Percentiles rank a stretch among this genome's conserved stretches.
These are phyloP conservation scores for Lepidochrysops patricia DNA, from an alignment of 2,888 invertebrate genomes.

Conservation along the genomic window DNA sequence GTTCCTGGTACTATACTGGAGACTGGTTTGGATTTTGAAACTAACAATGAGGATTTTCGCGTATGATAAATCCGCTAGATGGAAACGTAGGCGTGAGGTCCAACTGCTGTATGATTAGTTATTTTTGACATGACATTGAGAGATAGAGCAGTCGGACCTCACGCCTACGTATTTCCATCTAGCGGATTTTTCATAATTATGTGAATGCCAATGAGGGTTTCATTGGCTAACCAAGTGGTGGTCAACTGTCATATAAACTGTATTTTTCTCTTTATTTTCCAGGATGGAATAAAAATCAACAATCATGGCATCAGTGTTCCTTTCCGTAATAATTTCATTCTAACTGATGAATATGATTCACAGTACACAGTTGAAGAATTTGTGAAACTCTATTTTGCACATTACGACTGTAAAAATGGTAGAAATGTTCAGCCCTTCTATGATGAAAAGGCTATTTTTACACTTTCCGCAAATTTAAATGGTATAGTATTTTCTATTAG, in stretches of 20 bases:
- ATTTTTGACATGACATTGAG: too few relatives aligned
- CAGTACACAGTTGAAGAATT: constrained; percentile 55
- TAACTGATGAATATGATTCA: constrained; percentile 34
- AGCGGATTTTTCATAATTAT: too few relatives aligned
- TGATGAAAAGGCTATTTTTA: constrained; percentile 29
- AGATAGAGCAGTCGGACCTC: too few relatives aligned
- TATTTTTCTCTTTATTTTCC: constrained; percentile 26
- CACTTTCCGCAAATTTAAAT: constrained; percentile 32
- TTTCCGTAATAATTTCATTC: constrained; percentile 44
- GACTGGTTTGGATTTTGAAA: too few relatives aligned
- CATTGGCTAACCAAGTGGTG: too few relatives aligned
- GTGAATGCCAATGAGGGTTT: too few relatives aligned
- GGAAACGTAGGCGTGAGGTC: too few relatives aligned
- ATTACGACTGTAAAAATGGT: constrained; percentile 37
- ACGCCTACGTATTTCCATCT: too few relatives aligned
- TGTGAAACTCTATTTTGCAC: constrained; percentile 46
- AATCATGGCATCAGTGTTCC: constrained; percentile 43
- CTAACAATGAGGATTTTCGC: too few relatives aligned
- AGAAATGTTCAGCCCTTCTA: constrained; percentile 42
- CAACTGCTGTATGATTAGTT: too few relatives aligned
- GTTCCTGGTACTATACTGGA: too few relatives aligned
- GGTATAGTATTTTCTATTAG: constrained; percentile 28
- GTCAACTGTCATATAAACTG: not conserved
- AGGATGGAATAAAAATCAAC: constrained; percentile 58
- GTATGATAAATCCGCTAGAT: too few relatives aligned